Percentiles rank a stretch among this genome's conserved stretches.
phyloP scores from a whole-genome alignment of 92 coral and sea anemone species.

The Phenganax subtilis region DNA sequence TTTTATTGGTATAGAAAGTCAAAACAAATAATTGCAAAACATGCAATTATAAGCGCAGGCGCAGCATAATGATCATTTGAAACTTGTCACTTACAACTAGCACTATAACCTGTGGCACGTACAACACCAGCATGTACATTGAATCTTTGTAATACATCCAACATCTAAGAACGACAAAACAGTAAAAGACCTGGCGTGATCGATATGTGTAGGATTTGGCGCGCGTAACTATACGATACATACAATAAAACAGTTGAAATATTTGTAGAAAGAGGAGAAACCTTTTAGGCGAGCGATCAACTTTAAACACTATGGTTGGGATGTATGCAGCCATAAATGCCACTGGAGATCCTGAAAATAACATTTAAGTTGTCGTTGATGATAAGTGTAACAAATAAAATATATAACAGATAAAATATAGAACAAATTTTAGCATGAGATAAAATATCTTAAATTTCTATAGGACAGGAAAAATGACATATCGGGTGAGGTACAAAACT shows the following conservation, averaged over 20 bases:
- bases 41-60: not conserved
- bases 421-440: too few relatives aligned
- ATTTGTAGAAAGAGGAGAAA: not conserved
- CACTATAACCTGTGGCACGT: conserved; percentile 62
- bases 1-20: not conserved
- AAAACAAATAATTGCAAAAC: not conserved
- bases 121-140: conserved; percentile 60
- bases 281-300: conserved; percentile 19
- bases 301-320: conserved; percentile 17
- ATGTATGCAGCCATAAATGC: conserved; percentile 23
- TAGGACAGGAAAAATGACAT: too few relatives aligned
- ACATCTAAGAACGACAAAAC: conserved; percentile 52
- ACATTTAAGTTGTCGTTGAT: not conserved
- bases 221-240: not conserved
- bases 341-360: conserved; percentile 19
- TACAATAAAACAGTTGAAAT: conserved; percentile 7
- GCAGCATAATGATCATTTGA: not conserved
- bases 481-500: too few relatives aligned
- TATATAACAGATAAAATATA: too few relatives aligned
- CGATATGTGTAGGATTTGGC: too few relatives aligned
- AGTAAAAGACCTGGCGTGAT: not conserved
- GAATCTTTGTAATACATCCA: conserved; percentile 71
- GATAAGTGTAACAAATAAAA: too few relatives aligned
- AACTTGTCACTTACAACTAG: conserved; percentile 55
- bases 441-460: too few relatives aligned